A percentile compares a stretch with the other conserved stretches of the same genome.
Evolutionary conservation across 2,113 vertebrate species (phyloP).

Genomic region (Bothrops jararaca): DNA sequence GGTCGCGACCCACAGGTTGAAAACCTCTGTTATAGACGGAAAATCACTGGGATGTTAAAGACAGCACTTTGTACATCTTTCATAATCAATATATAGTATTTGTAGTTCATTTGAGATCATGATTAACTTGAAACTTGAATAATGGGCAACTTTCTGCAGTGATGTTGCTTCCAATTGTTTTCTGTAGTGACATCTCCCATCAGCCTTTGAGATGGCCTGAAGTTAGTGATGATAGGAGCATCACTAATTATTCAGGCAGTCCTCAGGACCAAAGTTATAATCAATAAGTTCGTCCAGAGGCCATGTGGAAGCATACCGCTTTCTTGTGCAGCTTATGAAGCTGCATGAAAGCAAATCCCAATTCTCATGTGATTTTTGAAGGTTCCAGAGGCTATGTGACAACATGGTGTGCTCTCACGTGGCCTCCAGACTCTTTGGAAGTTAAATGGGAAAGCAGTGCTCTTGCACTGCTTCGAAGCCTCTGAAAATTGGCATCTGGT

Average conservation of each 20-base stretch:
- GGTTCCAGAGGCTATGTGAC: neutral
- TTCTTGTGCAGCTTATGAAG: neutral
- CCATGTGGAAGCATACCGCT: neutral
- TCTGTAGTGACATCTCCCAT: neutral
- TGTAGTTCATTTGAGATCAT: neutral
- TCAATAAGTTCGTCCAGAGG: neutral
- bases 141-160: neutral
- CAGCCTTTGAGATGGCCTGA: neutral
- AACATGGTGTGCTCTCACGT: neutral
- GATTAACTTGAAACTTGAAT: neutral
- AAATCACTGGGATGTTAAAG: neutral
- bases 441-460: neutral
- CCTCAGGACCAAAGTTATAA: neutral
- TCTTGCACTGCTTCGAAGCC: neutral
- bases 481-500: no score
- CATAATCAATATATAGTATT: neutral
- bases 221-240: neutral
- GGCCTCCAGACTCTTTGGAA: neutral
- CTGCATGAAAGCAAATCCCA: no score
- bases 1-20: no score
- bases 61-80: neutral
- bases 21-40: neutral
- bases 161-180: neutral
- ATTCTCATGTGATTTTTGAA: neutral
- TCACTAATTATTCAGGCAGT: neutral